Evolutionary conservation across 2,888 invertebrate genomes (phyloP), one percentile per base, ranked within the genome.

Genomic region (Atherix ibis): DNA sequence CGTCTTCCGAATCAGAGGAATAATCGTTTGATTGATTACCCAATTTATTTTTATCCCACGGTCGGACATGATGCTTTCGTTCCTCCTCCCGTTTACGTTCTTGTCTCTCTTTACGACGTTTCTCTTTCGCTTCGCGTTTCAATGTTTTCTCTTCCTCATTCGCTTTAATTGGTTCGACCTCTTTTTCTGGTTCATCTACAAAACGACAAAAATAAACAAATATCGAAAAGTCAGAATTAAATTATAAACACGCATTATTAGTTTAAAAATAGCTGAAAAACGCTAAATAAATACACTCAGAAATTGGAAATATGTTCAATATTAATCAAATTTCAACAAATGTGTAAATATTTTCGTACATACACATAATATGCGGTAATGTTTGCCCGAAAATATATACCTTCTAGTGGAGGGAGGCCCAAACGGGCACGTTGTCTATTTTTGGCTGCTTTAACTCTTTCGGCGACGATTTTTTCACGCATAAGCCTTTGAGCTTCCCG

Each of bases 371-470:
- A 26, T 26, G 5, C 13, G 13, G n/a, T 26, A 3, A 5, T 13
- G 13, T 10, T 13, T 5, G 13, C 13, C 26, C 5, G n/a, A 8
- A 4, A 15, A 24, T 18, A 19, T 16, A 65, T 38, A 43, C 50
- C 53, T 69, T 69, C 71, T 37, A 73, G 68, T 0, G 76, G 74
- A 1, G 83, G 76, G 18, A 84, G 56, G 0, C 84, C 84, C 32
- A 77, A 67, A 35, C 83, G 63, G 0, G 73, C 73, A 14, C 83
- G 57, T 52, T 77, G 76, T n/a, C 84, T 56, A 19, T 79, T 75
- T 37, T 71, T 67, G 0, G 84, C 84, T 0, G 81, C 80, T 36
- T 70, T 71, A 1, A 81, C 67, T 38, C 84, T 62, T 27, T 76
- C 75, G 2, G 75, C 70, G 45, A 82, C 62, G 44, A 80, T 65